Conservation (phyloP, 1,140 invertebrate genomes). For the Alviniconcha marisindica region DNA sequence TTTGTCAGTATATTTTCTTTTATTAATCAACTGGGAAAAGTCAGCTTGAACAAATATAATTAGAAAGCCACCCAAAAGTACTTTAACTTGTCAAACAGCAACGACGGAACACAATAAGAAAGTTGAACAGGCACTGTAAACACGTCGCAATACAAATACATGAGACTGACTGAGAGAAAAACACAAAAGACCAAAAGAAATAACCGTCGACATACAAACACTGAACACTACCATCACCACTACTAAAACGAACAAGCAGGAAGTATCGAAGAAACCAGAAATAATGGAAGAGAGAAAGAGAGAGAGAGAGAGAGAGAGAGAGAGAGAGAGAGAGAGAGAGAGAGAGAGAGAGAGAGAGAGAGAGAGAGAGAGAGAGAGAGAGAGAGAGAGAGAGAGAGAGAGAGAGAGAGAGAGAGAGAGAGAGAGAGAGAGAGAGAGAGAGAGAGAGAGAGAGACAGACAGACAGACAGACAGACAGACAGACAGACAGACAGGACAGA, state of each 20-base stretch:
- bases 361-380: slow-evolving; percentile 11
- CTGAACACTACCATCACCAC: too few relatives aligned
- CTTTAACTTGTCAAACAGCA: too few relatives aligned
- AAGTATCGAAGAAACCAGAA: too few relatives aligned
- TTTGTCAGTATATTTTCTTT: too few relatives aligned
- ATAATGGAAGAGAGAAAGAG: neutral
- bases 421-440: slow-evolving; percentile 10
- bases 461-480: neutral
- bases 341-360: neutral
- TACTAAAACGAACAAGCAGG: too few relatives aligned
- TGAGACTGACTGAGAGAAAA: neutral
- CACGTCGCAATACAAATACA: neutral
- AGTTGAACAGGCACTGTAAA: too few relatives aligned
- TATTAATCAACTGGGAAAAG: too few relatives aligned
- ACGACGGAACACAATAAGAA: too few relatives aligned
- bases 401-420: neutral
- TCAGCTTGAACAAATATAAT: too few relatives aligned
- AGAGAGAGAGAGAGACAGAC: slow-evolving; percentile 10
- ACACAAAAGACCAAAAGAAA: too few relatives aligned
- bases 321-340: neutral
- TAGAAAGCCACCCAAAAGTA: too few relatives aligned
- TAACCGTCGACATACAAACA: too few relatives aligned
- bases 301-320: slow-evolving; percentile 12
- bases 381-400: neutral
- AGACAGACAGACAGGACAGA: neutral